These are phyloP conservation scores for Larimichthys polyactis DNA, from an alignment of 2,113 vertebrate genomes.

Conservation along the genomic window DNA sequence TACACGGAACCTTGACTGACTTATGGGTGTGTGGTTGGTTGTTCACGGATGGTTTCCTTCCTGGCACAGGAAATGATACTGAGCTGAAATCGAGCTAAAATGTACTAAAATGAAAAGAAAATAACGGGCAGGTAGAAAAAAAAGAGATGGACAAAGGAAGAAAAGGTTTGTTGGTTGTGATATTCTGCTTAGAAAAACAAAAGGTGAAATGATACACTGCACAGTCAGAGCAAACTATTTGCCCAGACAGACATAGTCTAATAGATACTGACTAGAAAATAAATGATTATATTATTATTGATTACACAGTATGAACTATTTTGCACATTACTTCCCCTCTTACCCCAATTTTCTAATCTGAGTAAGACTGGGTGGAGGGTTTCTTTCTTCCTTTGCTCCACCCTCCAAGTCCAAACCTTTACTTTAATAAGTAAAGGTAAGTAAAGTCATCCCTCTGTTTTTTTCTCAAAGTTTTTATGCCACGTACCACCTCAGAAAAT, in stretches of 20 bases:
- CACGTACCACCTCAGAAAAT: too few species aligned
- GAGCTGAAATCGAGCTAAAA: not conserved
- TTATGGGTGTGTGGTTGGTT: not conserved
- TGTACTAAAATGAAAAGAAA: not conserved
- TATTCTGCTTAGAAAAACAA: not conserved
- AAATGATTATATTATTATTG: too few species aligned
- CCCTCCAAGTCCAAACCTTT: slow-evolving; percentile 34
- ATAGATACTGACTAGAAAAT: not conserved
- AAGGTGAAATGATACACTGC: not conserved
- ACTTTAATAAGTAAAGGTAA: slow-evolving; percentile 43
- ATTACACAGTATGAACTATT: not conserved
- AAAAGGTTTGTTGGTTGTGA: not conserved
- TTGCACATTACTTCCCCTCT: slow-evolving; percentile 57
- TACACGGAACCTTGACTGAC: not conserved
- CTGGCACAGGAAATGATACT: not conserved
- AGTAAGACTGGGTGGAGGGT: slow-evolving; percentile 57
- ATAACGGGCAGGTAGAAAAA: not conserved
- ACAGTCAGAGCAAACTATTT: too few species aligned
- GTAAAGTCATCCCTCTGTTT: too few species aligned
- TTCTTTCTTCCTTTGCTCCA: slow-evolving; percentile 57
- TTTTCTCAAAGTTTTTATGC: too few species aligned
- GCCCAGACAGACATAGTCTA: not conserved
- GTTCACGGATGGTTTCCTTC: slow-evolving; percentile 9
- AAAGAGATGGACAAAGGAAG: not conserved
- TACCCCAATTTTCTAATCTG: slow-evolving; percentile 75